These are phyloP conservation scores for Oscheius sp. DNA, from an alignment of 2,888 invertebrate species.

Conservation along the genomic window DNA sequence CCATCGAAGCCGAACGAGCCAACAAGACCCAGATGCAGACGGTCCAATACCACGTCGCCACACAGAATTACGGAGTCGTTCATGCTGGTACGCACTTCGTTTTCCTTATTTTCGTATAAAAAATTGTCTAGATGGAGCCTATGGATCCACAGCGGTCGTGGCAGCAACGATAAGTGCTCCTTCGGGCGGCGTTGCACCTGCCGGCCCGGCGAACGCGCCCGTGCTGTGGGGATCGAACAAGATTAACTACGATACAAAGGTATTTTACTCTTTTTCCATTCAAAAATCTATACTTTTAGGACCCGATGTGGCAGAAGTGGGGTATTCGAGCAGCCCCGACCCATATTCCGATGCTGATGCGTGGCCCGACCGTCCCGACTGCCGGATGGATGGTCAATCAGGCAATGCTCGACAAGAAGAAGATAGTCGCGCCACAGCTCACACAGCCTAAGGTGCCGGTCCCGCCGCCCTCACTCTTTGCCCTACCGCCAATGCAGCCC, in stretches of 20 bases:
- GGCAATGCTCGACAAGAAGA: conserved; percentile 57
- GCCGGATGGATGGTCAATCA: conserved; percentile 55
- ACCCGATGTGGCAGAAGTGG: conserved; percentile 54
- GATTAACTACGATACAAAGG: conserved; percentile 48
- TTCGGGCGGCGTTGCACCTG: conserved; percentile 1
- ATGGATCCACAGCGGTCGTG: conserved; percentile 11
- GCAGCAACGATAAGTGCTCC: background rate
- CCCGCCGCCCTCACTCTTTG: conserved; percentile 24
- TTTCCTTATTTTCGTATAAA: background rate
- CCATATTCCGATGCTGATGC: conserved; percentile 32
- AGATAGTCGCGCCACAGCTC: conserved; percentile 54
- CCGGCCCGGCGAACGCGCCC: conserved; percentile 44
- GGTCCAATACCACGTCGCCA: conserved; percentile 21
- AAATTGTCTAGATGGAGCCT: conserved; percentile 2
- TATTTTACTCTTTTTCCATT: background rate
- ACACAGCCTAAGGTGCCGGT: background rate
- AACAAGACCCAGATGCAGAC: conserved; percentile 17
- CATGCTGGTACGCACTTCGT: background rate
- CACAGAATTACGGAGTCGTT: conserved; percentile 11
- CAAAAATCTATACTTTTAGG: conserved; percentile 36
- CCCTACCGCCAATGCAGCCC: conserved; percentile 6
- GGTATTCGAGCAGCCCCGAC: conserved; percentile 54
- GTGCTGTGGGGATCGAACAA: conserved; percentile 64
- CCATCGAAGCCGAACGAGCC: conserved; percentile 44
- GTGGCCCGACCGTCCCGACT: conserved; percentile 36